Evolutionary conservation across 2,797 vertebrate species (phyloP).

Genomic region (Crypturellus tataupa): DNA sequence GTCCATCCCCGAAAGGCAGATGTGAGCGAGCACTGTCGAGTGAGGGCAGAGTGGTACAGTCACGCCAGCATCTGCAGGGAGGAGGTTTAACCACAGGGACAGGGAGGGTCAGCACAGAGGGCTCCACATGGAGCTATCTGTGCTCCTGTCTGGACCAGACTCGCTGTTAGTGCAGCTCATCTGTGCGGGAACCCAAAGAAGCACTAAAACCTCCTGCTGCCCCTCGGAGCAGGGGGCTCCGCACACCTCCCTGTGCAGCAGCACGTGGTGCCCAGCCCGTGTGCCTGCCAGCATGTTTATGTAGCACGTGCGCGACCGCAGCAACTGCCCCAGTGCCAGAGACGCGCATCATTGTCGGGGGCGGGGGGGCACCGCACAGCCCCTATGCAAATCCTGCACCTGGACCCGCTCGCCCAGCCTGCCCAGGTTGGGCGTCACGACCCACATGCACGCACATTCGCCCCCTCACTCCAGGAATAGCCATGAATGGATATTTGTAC

Average conservation of each 20-base stretch:
- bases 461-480: not conserved
- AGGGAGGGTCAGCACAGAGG: not conserved
- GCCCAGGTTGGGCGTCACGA: not conserved
- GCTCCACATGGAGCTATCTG: not conserved
- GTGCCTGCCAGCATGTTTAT: not conserved
- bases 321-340: not conserved
- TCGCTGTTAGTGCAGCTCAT: accelerated
- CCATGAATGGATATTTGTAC: not conserved
- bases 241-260: not conserved
- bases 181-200: not conserved
- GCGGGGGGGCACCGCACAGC: too few species aligned
- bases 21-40: not conserved
- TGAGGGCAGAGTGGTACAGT: not conserved
- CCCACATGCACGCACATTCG: not conserved
- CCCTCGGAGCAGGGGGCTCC: not conserved
- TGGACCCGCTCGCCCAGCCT: not conserved
- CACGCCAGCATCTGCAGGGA: not conserved
- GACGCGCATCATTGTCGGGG: not conserved
- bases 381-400: not conserved
- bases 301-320: not conserved
- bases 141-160: not conserved
- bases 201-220: not conserved
- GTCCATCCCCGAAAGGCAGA: not conserved
- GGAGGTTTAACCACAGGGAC: not conserved
- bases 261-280: not conserved